Conservation (phyloP, 1,140 invertebrate species). For the Wiebesia pumilae region DNA sequence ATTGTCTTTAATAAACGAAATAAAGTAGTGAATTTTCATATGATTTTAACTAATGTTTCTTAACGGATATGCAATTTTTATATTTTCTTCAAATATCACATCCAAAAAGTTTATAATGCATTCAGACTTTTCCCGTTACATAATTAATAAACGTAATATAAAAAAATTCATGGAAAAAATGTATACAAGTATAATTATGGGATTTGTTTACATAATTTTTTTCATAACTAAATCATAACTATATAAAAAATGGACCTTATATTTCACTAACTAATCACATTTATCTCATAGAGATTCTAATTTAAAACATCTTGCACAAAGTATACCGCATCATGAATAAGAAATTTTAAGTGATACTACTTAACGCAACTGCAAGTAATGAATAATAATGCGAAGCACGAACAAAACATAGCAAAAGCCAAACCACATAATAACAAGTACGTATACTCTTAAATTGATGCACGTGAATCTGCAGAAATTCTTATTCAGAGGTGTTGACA, state of each 20-base stretch:
- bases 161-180: neutral
- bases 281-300: neutral
- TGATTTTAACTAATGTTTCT: too few relatives aligned
- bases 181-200: neutral
- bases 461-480: slow-evolving; percentile 48
- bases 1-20: too few relatives aligned
- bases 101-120: too few relatives aligned
- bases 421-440: slow-evolving; percentile 61
- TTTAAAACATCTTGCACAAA: slow-evolving; percentile 5
- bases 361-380: slow-evolving; percentile 54
- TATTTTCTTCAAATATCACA: too few relatives aligned
- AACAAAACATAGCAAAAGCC: slow-evolving; percentile 64
- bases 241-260: neutral
- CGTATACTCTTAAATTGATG: slow-evolving; percentile 54
- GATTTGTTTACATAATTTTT: neutral
- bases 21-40: too few relatives aligned
- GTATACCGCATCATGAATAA: slow-evolving; percentile 7
- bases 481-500: slow-evolving; percentile 39
- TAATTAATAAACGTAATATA: too few relatives aligned
- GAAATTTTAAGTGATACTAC: slow-evolving; percentile 20
- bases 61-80: too few relatives aligned
- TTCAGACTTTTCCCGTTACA: too few relatives aligned
- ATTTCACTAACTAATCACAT: neutral
- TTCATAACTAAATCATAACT: neutral
- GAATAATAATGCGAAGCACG: slow-evolving; percentile 56